Percentiles rank a stretch among this genome's conserved stretches.
These are phyloP conservation scores for Odocoileus hemionus DNA, from an alignment of 2,113 vertebrate genomes.

Conservation along the genomic window DNA sequence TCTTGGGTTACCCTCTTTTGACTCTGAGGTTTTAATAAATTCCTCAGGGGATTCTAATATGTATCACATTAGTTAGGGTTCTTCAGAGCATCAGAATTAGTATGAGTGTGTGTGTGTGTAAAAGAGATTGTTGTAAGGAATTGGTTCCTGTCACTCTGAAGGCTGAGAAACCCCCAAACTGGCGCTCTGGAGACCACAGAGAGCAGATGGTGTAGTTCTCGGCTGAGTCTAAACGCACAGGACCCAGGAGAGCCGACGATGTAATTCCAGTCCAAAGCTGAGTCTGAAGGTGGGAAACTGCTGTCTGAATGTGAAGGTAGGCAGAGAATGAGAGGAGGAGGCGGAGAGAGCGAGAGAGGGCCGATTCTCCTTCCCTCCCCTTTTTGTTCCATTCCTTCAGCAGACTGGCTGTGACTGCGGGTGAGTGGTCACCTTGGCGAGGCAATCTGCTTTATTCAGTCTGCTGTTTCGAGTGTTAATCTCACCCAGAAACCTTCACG, in stretches of 20 bases:
- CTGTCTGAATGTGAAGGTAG: neutral
- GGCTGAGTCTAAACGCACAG: neutral
- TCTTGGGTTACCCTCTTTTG: neutral
- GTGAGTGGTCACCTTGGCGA: neutral
- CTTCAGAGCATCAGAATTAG: neutral
- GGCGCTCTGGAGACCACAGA: neutral
- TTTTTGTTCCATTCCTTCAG: neutral
- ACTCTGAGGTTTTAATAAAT: conserved; percentile 24
- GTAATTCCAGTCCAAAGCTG: neutral
- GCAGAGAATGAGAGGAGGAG: neutral
- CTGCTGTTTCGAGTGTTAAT: neutral
- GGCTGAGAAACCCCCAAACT: neutral
- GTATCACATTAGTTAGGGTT: neutral
- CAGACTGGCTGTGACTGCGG: neutral
- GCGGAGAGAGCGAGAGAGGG: neutral
- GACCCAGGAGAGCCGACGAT: neutral
- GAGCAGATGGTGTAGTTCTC: neutral
- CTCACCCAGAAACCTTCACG: neutral
- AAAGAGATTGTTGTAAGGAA: neutral
- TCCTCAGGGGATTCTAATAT: neutral
- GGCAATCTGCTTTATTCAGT: neutral
- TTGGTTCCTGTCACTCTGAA: neutral
- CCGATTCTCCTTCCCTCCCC: neutral
- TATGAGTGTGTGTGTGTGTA: neutral
- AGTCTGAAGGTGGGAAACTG: neutral